Evolutionary conservation across 2,797 vertebrate genomes (phyloP), one percentile per base, ranked within the genome.

Genomic region (Microctenopoma steveboyesi): DNA sequence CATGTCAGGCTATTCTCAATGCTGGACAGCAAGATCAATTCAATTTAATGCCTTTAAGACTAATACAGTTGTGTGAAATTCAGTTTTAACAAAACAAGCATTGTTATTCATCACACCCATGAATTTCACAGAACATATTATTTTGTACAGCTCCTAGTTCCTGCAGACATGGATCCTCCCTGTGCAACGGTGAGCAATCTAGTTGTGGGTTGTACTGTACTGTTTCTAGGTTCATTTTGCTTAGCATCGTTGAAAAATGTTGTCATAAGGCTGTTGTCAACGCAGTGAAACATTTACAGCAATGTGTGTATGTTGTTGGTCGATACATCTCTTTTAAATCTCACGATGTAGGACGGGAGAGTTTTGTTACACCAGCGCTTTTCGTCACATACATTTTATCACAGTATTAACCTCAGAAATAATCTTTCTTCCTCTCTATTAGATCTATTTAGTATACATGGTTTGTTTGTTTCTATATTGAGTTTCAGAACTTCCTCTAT

Each of bases 11-110:
- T 78, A 59, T 72, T 73, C 69, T 58, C 61, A 69, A 57, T 0
- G 6, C 81, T 56, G 69, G 72, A 84, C 58, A 46, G 72, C 52
- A 60, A 84, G 89, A 82, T 89, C 78, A 74, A 68, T 58, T 67
- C 6, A 60, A 49, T 65, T 40, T 63, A 25, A 55, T 51, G 53
- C 33, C 72, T 76, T 57, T 3, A 57, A 52, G 60, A 63, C 49
- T 48, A 27, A 35, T 13, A 5, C 3, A 42, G 0, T 22, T 25
- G 56, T 25, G 4, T 57, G 39, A 42, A 35, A 22, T 13, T 3
- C 11, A 16, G 2, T 55, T 18, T 27, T 28, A 7, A 58, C 16
- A 50, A 14, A 46, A 42, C 11, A 39, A 40, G 5, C 2, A n/a
- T 46, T 46, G 15, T 42, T 42, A 14, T 42, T 42, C 37, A 39